A percentile compares a stretch with the other conserved stretches of the same genome.
These are phyloP conservation scores for Pachypsylla venusta DNA, from an alignment of 1,140 invertebrate genomes.

Conservation along the genomic window DNA sequence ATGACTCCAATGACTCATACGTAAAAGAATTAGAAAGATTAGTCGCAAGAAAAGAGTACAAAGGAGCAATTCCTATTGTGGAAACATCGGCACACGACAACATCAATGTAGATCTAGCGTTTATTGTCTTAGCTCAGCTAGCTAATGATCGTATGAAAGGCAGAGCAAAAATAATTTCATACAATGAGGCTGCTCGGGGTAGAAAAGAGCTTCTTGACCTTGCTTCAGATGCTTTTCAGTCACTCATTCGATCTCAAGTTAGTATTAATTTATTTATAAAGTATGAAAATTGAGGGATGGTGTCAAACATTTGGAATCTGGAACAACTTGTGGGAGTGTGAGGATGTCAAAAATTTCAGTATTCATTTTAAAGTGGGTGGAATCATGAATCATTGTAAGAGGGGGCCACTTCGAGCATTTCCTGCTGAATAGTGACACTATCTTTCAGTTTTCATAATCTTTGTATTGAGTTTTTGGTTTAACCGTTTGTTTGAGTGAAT, in stretches of 20 bases:
- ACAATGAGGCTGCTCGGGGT: constrained; percentile 67
- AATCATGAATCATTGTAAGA: too few relatives aligned
- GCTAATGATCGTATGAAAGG: constrained; percentile 57
- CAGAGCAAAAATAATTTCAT: constrained; percentile 58
- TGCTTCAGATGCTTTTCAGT: constrained; percentile 72
- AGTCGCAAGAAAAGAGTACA: constrained; percentile 80
- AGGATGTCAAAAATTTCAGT: too few relatives aligned
- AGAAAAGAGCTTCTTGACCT: constrained; percentile 78
- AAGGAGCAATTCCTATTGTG: constrained; percentile 69
- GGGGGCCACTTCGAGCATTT: too few relatives aligned
- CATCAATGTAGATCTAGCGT: constrained; percentile 90
- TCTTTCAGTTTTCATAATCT: too few relatives aligned
- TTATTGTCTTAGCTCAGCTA: constrained; percentile 81
- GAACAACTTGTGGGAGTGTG: too few relatives aligned
- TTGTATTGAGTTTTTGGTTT: too few relatives aligned
- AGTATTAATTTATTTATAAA: too few relatives aligned
- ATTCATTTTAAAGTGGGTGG: too few relatives aligned
- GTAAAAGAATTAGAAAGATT: constrained; percentile 80
- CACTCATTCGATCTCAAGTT: constrained; percentile 65
- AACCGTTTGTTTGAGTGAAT: too few relatives aligned
- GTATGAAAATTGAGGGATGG: too few relatives aligned
- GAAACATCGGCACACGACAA: constrained; percentile 94
- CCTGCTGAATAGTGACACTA: too few relatives aligned
- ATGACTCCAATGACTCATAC: constrained; percentile 76
- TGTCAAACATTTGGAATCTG: too few relatives aligned